Evolutionary conservation across 2,888 invertebrate genomes (phyloP).

Genomic region (Selenia dentaria): DNA sequence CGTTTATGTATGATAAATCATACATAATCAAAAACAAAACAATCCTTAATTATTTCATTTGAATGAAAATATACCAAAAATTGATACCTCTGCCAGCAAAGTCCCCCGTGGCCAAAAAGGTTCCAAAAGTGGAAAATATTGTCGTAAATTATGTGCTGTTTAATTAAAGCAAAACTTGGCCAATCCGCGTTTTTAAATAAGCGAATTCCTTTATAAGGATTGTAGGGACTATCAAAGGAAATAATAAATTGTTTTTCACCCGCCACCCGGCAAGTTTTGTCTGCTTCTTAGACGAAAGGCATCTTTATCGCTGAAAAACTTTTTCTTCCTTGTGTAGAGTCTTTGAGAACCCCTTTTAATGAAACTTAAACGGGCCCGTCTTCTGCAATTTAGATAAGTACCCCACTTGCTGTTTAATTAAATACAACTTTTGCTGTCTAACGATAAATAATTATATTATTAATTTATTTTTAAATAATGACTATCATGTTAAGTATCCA

Average conservation of each 20-base stretch:
- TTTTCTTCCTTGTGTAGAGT: constrained; percentile 67
- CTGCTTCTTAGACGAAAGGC: constrained; percentile 67
- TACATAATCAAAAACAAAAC: too few relatives aligned
- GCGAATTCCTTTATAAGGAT: constrained; percentile 51
- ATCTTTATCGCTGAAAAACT: constrained; percentile 76
- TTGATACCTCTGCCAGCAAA: constrained; percentile 4
- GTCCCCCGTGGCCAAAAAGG: constrained; percentile 17
- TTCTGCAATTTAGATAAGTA: constrained; percentile 72
- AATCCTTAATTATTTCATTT: constrained; percentile 1
- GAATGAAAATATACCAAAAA: neutral
- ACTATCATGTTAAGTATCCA: too few relatives aligned
- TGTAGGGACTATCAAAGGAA: constrained; percentile 58
- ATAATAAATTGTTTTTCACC: constrained; percentile 67
- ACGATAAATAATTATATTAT: constrained; percentile 6
- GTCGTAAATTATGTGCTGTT: constrained; percentile 37
- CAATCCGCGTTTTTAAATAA: constrained; percentile 48
- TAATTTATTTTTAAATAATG: too few relatives aligned
- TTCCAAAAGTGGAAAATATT: constrained; percentile 26
- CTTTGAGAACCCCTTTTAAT: constrained; percentile 65
- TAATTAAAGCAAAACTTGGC: constrained; percentile 38
- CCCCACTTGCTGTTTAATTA: constrained; percentile 60
- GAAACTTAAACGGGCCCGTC: constrained; percentile 67
- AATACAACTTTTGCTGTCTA: constrained; percentile 46
- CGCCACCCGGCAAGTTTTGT: constrained; percentile 61
- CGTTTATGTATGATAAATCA: too few relatives aligned